These are phyloP conservation scores for Chymomyza costata DNA, from an alignment of 1,140 invertebrate genomes.

Conservation along the genomic window DNA sequence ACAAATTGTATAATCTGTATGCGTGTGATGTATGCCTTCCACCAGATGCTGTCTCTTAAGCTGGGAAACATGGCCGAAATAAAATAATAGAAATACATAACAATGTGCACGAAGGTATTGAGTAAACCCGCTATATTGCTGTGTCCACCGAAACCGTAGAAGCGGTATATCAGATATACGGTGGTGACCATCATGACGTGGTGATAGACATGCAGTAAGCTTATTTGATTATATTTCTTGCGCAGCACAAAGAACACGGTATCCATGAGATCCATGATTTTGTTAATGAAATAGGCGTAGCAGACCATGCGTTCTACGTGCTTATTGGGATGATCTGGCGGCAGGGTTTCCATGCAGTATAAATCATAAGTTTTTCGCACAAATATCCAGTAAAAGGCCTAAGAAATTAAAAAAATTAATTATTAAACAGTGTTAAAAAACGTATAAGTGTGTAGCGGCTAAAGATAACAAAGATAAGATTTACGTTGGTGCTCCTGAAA, in stretches of 20 bases:
- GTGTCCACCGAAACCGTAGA: slow-evolving; percentile 79
- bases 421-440: not conserved
- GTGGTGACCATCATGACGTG: slow-evolving; percentile 77
- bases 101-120: slow-evolving; percentile 86
- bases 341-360: slow-evolving; percentile 43
- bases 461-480: not conserved
- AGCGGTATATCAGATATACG: slow-evolving; percentile 25
- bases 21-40: slow-evolving; percentile 90
- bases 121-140: slow-evolving; percentile 82
- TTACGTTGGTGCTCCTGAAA: not conserved
- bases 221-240: slow-evolving; percentile 89
- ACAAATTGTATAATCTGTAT: slow-evolving; percentile 87
- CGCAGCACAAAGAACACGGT: slow-evolving; percentile 90
- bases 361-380: slow-evolving; percentile 32
- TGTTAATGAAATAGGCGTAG: slow-evolving; percentile 46
- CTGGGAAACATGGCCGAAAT: slow-evolving; percentile 80
- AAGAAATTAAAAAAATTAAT: not conserved
- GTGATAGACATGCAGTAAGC: slow-evolving; percentile 91
- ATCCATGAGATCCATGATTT: slow-evolving; percentile 79
- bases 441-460: not conserved
- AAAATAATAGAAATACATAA: slow-evolving; percentile 89
- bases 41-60: slow-evolving; percentile 84
- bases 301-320: slow-evolving; percentile 37
- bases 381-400: slow-evolving; percentile 44
- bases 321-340: slow-evolving; percentile 33